Conservation (phyloP, 2,888 invertebrate genomes). For the Anoplius nigerrimus region DNA sequence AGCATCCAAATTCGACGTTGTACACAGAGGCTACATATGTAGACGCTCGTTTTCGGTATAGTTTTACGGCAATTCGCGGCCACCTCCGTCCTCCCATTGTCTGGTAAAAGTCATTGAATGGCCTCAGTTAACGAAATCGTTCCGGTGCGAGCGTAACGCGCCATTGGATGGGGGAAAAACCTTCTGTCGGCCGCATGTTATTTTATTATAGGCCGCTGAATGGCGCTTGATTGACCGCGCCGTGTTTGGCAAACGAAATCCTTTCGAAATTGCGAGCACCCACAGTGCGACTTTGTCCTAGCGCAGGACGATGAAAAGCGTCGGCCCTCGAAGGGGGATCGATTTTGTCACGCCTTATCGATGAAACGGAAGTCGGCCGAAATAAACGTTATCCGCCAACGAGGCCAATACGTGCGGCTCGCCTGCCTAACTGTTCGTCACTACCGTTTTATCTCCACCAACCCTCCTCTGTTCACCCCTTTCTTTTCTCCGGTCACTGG, state of each 20-base stretch:
- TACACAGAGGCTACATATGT: neutral
- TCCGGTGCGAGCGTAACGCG: slow-evolving; percentile 32
- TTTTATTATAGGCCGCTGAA: slow-evolving; percentile 58
- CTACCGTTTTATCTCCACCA: too few species aligned
- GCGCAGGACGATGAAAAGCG: neutral
- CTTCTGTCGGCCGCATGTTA: slow-evolving; percentile 35
- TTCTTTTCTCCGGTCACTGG: too few species aligned
- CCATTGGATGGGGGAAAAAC: slow-evolving; percentile 28
- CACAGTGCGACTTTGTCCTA: neutral
- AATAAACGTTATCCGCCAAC: too few species aligned
- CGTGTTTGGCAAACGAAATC: slow-evolving; percentile 53
- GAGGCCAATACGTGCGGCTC: too few species aligned
- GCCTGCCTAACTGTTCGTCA: too few species aligned
- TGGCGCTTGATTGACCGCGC: slow-evolving; percentile 60
- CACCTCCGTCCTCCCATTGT: slow-evolving; percentile 31
- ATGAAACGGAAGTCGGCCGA: too few species aligned
- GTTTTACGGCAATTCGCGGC: slow-evolving; percentile 6
- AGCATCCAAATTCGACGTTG: neutral
- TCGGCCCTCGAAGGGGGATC: neutral
- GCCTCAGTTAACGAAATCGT: slow-evolving; percentile 47
- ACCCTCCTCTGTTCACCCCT: too few species aligned
- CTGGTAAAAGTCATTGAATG: slow-evolving; percentile 52
- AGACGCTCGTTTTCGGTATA: neutral
- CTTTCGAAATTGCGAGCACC: slow-evolving; percentile 25
- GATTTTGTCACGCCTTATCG: neutral